These are phyloP conservation scores for Heteropelma amictum DNA, from an alignment of 2,888 invertebrate genomes.

Conservation along the genomic window DNA sequence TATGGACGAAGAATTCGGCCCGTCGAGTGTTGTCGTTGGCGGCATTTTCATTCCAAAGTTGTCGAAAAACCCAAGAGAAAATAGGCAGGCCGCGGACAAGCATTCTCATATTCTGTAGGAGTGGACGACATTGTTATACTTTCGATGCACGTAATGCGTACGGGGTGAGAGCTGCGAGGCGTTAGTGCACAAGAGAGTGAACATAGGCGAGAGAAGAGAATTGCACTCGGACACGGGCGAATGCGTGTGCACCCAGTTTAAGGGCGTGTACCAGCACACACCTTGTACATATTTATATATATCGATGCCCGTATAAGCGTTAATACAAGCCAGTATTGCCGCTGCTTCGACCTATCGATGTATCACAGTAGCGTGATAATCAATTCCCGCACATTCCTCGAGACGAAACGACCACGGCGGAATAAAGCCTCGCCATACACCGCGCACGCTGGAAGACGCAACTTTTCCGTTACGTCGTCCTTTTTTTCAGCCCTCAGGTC, in stretches of 20 bases:
- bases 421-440: neutral
- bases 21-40: too few relatives aligned
- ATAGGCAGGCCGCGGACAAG: too few relatives aligned
- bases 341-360: constrained; percentile 66
- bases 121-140: constrained; percentile 29
- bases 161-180: constrained; percentile 48
- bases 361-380: constrained; percentile 72
- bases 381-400: constrained; percentile 73
- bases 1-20: too few relatives aligned
- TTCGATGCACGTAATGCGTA: constrained; percentile 37
- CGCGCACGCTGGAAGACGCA: constrained; percentile 4
- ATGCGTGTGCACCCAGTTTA: constrained; percentile 50
- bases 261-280: constrained; percentile 44
- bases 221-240: constrained; percentile 51
- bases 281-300: too few relatives aligned
- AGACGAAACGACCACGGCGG: constrained; percentile 64
- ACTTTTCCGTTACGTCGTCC: neutral
- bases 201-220: constrained; percentile 52
- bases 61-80: too few relatives aligned
- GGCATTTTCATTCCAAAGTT: too few relatives aligned
- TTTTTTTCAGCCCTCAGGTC: too few relatives aligned
- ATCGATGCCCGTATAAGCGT: constrained; percentile 16
- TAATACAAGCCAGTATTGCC: constrained; percentile 25
- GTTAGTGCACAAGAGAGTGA: constrained; percentile 54
- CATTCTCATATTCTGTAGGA: constrained; percentile 13